These are phyloP conservation scores for Thereva nobilitata DNA, from an alignment of 2,888 invertebrate genomes.

Conservation along the genomic window DNA sequence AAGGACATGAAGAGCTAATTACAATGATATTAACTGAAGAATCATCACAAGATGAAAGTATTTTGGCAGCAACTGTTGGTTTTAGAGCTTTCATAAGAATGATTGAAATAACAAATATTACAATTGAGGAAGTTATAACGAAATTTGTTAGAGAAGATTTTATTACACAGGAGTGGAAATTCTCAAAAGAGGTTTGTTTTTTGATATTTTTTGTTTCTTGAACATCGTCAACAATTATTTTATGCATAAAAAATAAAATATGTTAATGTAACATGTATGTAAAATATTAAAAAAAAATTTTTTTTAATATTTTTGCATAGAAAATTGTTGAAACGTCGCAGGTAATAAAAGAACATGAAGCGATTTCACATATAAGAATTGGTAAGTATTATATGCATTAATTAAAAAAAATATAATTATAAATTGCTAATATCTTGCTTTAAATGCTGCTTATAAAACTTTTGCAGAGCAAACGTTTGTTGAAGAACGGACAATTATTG, in stretches of 20 bases:
- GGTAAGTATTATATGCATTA: conserved; percentile 48
- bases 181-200: conserved; percentile 58
- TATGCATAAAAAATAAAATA: conserved; percentile 4
- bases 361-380: conserved; percentile 56
- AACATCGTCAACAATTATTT: not conserved
- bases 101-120: conserved; percentile 78
- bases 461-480: conserved; percentile 56
- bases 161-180: conserved; percentile 78
- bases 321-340: conserved; percentile 57
- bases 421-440: not conserved
- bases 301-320: conserved; percentile 47
- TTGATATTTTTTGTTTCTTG: not conserved
- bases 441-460: conserved; percentile 8
- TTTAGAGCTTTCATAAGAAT: conserved; percentile 85
- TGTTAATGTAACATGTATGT: not conserved
- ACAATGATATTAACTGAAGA: conserved; percentile 82
- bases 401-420: not conserved
- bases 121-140: conserved; percentile 82
- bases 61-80: conserved; percentile 78
- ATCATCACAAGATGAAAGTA: conserved; percentile 74
- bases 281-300: conserved; percentile 1
- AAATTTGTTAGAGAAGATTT: conserved; percentile 85
- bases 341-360: conserved; percentile 54
- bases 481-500: conserved; percentile 56
- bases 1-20: conserved; percentile 79